Conservation (phyloP, 1,140 invertebrate species). For the Drosophila persimilis region DNA sequence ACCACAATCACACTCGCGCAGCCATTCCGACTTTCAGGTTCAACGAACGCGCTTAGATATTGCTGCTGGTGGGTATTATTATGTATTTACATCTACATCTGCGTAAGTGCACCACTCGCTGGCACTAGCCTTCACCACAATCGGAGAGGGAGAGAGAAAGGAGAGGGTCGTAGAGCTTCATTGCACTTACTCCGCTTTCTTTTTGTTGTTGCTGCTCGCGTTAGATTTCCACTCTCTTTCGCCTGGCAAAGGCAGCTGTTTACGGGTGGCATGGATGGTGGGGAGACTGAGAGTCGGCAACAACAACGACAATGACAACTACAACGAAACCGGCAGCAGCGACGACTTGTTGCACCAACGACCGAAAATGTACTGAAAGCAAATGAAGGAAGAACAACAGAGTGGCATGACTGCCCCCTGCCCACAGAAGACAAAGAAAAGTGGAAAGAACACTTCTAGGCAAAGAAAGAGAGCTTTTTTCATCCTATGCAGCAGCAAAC, state of each 20-base stretch:
- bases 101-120: slow-evolving; percentile 27
- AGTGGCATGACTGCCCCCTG: slow-evolving; percentile 16
- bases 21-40: slow-evolving; percentile 33
- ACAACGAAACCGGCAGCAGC: slow-evolving; percentile 25
- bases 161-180: slow-evolving; percentile 5
- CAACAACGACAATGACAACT: too few relatives aligned
- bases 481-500: too few relatives aligned
- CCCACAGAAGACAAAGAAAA: slow-evolving; percentile 7
- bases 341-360: slow-evolving; percentile 72
- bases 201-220: slow-evolving; percentile 29
- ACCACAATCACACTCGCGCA: slow-evolving; percentile 8
- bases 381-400: slow-evolving; percentile 64
- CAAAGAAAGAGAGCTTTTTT: slow-evolving; percentile 1
- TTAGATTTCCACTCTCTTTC: slow-evolving; percentile 42
- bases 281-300: too few relatives aligned
- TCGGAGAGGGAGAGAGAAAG: neutral
- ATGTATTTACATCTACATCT: neutral
- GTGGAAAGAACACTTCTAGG: slow-evolving; percentile 25
- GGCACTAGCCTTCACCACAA: slow-evolving; percentile 5
- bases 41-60: slow-evolving; percentile 37
- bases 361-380: slow-evolving; percentile 64
- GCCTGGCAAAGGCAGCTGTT: slow-evolving; percentile 15
- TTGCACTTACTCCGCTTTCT: slow-evolving; percentile 71
- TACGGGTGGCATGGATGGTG: too few relatives aligned
- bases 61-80: slow-evolving; percentile 1